Percentiles rank a stretch among this genome's conserved stretches.
Conservation (phyloP, 2,113 vertebrate genomes). For the Furnarius figulus region DNA sequence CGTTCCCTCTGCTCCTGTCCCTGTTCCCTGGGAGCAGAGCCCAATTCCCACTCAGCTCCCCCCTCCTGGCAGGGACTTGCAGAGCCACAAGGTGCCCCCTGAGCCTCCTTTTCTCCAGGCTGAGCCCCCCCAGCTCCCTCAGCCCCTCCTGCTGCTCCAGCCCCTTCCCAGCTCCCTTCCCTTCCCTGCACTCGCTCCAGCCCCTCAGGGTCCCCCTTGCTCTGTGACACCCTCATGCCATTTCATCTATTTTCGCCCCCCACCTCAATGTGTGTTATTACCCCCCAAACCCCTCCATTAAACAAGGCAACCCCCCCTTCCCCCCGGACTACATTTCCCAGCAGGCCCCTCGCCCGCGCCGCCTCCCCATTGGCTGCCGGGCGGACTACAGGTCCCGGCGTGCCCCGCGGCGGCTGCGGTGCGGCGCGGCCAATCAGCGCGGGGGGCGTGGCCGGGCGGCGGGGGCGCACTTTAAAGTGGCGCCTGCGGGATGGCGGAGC, state of each 20-base stretch:
- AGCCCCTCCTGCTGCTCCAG: not conserved
- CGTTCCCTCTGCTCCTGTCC: not conserved
- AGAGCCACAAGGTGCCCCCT: not conserved
- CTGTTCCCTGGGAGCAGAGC: not conserved
- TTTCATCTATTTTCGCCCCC: not conserved
- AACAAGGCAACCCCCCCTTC: no score
- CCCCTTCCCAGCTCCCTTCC: not conserved
- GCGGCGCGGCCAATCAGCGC: constrained; percentile 55
- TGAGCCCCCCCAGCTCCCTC: not conserved
- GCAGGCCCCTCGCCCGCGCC: not conserved
- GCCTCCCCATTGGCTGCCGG: not conserved
- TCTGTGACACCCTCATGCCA: no score
- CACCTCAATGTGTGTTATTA: no score
- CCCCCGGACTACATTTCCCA: constrained; percentile 75
- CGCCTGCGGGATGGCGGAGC: constrained; percentile 81
- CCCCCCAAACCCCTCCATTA: no score
- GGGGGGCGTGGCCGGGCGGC: not conserved
- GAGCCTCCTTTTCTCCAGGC: not conserved
- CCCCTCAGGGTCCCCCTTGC: no score
- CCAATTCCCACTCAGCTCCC: not conserved
- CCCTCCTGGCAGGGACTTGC: not conserved
- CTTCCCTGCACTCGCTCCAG: not conserved
- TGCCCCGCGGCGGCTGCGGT: constrained; percentile 63
- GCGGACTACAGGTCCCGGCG: constrained; percentile 61
- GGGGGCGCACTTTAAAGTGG: constrained; percentile 71